Evolutionary conservation across 2,888 invertebrate genomes (phyloP).

Genomic region (Aethes cnicana): DNA sequence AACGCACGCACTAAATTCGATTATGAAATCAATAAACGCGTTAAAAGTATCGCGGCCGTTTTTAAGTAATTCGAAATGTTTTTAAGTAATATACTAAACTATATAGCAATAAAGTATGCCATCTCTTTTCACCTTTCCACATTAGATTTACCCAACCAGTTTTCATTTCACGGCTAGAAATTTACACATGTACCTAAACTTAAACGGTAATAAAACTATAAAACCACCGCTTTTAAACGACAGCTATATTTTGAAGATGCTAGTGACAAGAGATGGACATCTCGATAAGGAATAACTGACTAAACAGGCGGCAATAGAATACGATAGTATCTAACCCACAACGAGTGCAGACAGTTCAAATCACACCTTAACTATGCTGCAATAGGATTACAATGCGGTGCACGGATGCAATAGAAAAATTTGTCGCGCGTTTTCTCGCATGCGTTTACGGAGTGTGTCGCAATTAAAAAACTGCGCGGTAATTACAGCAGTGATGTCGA

Average conservation of each 20-base stretch:
- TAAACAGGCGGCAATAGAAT: conserved; percentile 45
- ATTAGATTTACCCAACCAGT: too few species aligned
- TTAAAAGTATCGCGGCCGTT: too few species aligned
- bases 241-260: conserved; percentile 39
- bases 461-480: conserved; percentile 50
- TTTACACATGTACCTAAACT: background rate
- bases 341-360: background rate
- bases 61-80: too few species aligned
- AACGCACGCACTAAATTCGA: conserved; percentile 14
- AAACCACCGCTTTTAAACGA: conserved; percentile 7
- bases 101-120: too few species aligned
- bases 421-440: conserved; percentile 34
- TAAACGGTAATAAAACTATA: conserved; percentile 6
- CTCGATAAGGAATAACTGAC: conserved; percentile 43
- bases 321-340: conserved; percentile 45
- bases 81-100: too few species aligned
- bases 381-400: conserved; percentile 5
- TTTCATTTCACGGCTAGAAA: too few species aligned
- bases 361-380: background rate
- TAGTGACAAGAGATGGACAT: conserved; percentile 45
- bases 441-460: conserved; percentile 49
- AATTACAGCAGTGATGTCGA: conserved; percentile 41
- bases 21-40: conserved; percentile 33
- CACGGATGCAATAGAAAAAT: background rate
- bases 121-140: too few species aligned